Conservation (phyloP, 2,113 vertebrate species). For the Scomber colias region DNA sequence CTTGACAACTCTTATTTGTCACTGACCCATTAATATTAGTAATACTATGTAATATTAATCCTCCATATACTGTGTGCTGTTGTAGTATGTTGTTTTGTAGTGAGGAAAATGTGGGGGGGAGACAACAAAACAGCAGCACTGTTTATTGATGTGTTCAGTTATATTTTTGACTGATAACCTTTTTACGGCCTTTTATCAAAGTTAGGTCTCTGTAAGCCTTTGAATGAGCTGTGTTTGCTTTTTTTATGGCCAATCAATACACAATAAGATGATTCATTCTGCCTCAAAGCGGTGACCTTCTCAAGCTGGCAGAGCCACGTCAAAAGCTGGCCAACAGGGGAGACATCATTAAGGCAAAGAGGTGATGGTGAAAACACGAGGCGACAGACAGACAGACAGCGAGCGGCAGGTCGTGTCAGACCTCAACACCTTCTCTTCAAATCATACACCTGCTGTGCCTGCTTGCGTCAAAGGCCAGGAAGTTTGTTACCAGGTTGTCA, state of each 20-base stretch:
- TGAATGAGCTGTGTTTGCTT: neutral
- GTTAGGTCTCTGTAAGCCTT: neutral
- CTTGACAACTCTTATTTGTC: too few relatives aligned
- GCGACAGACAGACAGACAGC: neutral
- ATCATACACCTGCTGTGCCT: conserved; percentile 48
- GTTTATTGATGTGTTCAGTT: neutral
- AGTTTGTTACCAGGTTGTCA: conserved; percentile 57
- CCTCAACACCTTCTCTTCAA: conserved; percentile 37
- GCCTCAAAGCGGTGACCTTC: conserved; percentile 39
- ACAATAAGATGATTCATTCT: conserved; percentile 16
- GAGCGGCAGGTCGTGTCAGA: conserved; percentile 30
- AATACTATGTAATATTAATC: too few relatives aligned
- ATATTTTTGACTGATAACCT: neutral
- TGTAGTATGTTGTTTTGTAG: too few relatives aligned
- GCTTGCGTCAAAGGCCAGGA: conserved; percentile 18
- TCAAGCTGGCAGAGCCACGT: conserved; percentile 3
- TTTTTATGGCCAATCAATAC: conserved; percentile 34
- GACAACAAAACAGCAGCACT: too few relatives aligned
- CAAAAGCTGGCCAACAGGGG: neutral
- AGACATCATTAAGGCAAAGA: conserved; percentile 65
- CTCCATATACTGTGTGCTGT: too few relatives aligned
- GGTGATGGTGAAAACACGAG: conserved; percentile 15
- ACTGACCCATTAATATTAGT: too few relatives aligned
- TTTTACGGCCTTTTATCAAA: neutral
- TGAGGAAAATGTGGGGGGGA: too few relatives aligned